Evolutionary conservation across 2,797 vertebrate species (phyloP), one percentile per base, ranked within the genome.

Genomic region (Acipenser ruthenus): DNA sequence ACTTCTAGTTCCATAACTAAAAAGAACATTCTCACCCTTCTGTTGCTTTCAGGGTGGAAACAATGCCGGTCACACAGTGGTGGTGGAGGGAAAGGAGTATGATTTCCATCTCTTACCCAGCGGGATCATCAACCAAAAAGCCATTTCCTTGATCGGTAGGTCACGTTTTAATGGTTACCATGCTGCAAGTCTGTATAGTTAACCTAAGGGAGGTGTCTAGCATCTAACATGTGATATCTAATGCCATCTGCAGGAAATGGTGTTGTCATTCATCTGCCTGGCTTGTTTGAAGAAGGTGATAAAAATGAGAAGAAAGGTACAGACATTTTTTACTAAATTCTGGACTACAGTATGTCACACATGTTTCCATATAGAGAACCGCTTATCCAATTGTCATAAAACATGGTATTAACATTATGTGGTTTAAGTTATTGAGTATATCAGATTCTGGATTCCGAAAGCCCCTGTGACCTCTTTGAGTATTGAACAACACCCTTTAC

Each of bases 251-350:
- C 78, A 99, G 97, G 97, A 72, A 99, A 99, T 6, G 97, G 97
- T 15, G 97, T 99, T 65, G 97, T 99, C 72, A 93, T 99, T 81
- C 96, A 99, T 87, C 84, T 99, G 74, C 96, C 96, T 0, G 97
- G 95, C 70, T 81, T 99, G 84, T 99, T 99, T 77, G 97, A 99
- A 78, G 97, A 99, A 75, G 95, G 95, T 8, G 96, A 99, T 79
- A 99, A 97, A 88, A 99, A 98, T 62, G 97, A 98, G 66, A 97
- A 96, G 82, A 98, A 99, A 93, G 97, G 97, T 98, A 84, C 67
- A 74, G 59, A 6, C 13, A 37, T 65, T 12, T 49, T 58, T 3
- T 11, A 53, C 8, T 47, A 9, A 53, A 53, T 37, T 37, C 18
- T 37, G 37, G 5, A 37, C 0, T 37, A 37, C 37, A 37, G 37